Evolutionary conservation across 2,888 invertebrate species (phyloP), one percentile per base, ranked within the genome.

Genomic region (Aelia acuminata): DNA sequence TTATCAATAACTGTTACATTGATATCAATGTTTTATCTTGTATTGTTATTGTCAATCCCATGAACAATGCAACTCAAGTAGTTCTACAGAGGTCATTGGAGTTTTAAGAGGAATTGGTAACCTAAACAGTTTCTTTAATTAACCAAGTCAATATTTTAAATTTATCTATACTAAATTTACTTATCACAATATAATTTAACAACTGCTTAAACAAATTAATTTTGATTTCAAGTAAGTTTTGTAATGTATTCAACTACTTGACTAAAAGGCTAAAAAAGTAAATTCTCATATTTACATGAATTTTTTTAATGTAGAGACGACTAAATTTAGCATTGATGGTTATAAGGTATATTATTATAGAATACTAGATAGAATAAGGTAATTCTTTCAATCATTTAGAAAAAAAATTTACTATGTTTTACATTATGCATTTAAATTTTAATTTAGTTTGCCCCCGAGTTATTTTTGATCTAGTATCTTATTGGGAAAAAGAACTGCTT

Each of bases 51-150:
- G 18, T 70, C 63, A 31, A 31, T 70, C 31, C 26, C 63, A 31
- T 70, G 31, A 31, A 70, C 63, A 70, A 70, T 70, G 35, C 63
- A 70, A 70, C 35, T 70, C 18, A 70, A 70, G 63, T 70, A 70
- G 63, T 70, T 70, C 15, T 70, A 35, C 31, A 70, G 63, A 35
- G 63, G 31, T 35, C 31, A 35, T 63, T 63, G 63, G 63, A 63
- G 63, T 31, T 31, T 0, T 31, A 48, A 47, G 50, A 87, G 48
- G 48, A 85, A 50, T 5, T 39, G 47, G 39, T 85, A 43, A 43
- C 50, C 48, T 31, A 22, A 85, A 85, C 26, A 7, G 2, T 57
- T 13, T 31, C 18, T 63, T 15, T 15, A 31, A 31, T 10, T 1
- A 63, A 15, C 1, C n/a, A 13, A 11, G 26, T 11, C 18, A 35